Conservation (phyloP, 2,113 vertebrate genomes). For the Pterocles orientalis region DNA sequence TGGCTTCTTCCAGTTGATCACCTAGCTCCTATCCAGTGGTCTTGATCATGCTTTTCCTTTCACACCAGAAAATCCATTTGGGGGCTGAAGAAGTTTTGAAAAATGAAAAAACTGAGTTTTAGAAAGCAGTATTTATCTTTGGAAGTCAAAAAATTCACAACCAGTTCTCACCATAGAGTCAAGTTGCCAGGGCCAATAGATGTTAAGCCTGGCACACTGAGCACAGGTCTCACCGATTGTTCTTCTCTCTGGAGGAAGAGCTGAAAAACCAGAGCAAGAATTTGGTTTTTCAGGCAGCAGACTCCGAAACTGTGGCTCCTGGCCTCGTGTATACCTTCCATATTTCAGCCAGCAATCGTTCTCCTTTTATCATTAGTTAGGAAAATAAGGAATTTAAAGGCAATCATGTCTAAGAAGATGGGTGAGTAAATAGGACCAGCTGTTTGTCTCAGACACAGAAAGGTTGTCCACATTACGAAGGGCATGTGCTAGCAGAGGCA, state of each 20-base stretch:
- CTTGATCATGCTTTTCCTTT: neutral
- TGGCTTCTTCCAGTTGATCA: neutral
- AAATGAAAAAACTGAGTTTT: neutral
- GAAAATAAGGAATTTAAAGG: neutral
- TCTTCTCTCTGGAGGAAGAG: neutral
- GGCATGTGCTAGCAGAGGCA: accelerated
- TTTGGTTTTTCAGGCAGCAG: neutral
- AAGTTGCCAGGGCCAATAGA: neutral
- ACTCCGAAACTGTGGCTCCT: neutral
- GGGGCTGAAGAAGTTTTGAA: neutral
- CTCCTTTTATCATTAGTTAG: neutral
- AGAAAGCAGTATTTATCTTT: neutral
- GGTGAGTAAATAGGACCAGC: accelerated
- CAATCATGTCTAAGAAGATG: neutral
- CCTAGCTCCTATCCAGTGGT: accelerated
- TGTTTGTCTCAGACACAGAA: neutral
- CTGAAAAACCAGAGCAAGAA: neutral
- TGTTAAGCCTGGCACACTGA: neutral
- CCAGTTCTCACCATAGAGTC: neutral
- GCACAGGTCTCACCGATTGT: neutral
- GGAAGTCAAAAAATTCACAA: neutral
- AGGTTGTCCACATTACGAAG: neutral
- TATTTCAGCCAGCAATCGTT: neutral
- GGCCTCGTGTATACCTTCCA: neutral
- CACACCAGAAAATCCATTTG: neutral